Evolutionary conservation across 2,113 vertebrate genomes (phyloP).

Genomic region (Xiphophorus couchianus): DNA sequence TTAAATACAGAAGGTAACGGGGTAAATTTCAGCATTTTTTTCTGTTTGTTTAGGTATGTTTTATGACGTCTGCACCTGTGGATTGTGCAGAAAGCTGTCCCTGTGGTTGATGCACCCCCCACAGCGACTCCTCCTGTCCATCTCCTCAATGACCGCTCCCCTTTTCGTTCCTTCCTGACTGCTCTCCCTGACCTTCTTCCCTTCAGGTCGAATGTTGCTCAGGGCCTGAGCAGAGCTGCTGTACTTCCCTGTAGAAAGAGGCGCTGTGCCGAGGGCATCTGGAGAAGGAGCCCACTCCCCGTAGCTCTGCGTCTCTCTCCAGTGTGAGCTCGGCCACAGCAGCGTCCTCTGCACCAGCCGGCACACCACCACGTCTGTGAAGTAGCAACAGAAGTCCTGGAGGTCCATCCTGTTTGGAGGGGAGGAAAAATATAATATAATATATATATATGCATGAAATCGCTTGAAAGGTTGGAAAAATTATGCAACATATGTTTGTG

Average conservation of each 20-base stretch:
- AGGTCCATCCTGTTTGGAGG: conserved; percentile 81
- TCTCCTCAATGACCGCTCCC: conserved; percentile 16
- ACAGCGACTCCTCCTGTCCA: conserved; percentile 79
- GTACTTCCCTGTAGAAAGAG: conserved; percentile 1
- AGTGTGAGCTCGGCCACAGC: conserved; percentile 75
- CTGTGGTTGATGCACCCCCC: conserved; percentile 85
- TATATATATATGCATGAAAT: not conserved
- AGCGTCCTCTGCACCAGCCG: conserved; percentile 72
- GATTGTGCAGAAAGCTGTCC: conserved; percentile 84
- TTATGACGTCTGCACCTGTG: conserved; percentile 74
- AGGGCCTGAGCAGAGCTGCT: not conserved
- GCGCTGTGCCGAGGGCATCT: not conserved
- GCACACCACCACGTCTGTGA: conserved; percentile 85
- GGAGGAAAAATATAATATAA: no score
- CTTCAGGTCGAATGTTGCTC: conserved; percentile 7
- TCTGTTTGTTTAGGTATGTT: not conserved
- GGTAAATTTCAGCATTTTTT: not conserved
- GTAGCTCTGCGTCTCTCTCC: conserved; percentile 74
- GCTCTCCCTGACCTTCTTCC: conserved; percentile 61
- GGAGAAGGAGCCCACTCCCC: conserved; percentile 76
- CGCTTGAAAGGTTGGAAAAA: not conserved
- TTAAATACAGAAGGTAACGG: conserved; percentile 34
- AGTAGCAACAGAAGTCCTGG: conserved; percentile 82
- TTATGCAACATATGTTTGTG: no score
- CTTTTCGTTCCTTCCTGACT: conserved; percentile 17